Evolutionary conservation across 2,113 vertebrate species (phyloP).

Genomic region (Actenoides lindsayi): DNA sequence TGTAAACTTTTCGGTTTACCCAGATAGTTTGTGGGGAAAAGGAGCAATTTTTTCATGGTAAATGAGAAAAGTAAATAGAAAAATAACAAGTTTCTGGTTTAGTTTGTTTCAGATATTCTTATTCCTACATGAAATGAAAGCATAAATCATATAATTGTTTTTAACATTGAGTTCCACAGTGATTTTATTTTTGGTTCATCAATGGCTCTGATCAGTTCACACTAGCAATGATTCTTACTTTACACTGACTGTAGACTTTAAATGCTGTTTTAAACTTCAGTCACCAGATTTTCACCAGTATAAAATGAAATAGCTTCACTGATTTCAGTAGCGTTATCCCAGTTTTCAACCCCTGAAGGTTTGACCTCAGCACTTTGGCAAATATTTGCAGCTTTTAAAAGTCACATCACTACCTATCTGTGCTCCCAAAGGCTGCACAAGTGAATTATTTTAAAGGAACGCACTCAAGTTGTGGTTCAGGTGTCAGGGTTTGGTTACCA

Average conservation of each 20-base stretch:
- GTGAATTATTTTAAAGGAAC: background rate
- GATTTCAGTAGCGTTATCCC: background rate
- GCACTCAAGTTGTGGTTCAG: fast-evolving
- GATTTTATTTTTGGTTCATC: background rate
- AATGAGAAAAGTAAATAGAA: constrained; percentile 15
- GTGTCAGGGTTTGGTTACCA: background rate
- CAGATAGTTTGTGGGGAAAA: background rate
- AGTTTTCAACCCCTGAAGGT: background rate
- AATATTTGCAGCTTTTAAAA: background rate
- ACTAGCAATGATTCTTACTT: background rate
- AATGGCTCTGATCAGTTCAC: background rate
- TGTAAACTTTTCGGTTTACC: background rate
- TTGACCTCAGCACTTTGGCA: background rate
- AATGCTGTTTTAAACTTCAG: background rate
- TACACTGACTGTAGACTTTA: background rate
- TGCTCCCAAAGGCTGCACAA: background rate
- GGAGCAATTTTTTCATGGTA: constrained; percentile 17
- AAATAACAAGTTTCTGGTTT: background rate
- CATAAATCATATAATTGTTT: background rate
- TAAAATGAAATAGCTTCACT: background rate
- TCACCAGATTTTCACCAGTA: background rate
- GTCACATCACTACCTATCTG: background rate
- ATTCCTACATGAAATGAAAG: background rate
- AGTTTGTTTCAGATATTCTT: background rate
- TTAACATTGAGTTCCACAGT: background rate